Base-by-base conservation (phyloP, 1,140 invertebrate species). In the Trissolcus basalis region DNA sequence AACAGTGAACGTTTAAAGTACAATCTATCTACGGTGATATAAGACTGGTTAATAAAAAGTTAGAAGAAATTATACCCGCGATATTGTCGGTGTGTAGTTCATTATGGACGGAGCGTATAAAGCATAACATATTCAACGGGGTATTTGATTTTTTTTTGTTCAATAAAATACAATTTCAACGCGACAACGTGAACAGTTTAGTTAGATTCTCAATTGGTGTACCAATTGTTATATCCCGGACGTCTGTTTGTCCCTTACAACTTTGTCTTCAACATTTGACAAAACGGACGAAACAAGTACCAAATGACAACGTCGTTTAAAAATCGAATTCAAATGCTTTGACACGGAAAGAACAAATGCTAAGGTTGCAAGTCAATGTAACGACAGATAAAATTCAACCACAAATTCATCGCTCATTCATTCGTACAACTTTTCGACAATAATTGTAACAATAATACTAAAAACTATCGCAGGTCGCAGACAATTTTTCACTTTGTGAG, bases 121-220 rank as follows among this genome's bases (percentile, higher is more conserved):
- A 84, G 80, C 78, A 83, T 83, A 80, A 79, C 74, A 74, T 68
- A 77, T 78, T 80, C 61, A 72, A 79, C 77, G 65, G 73, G 59
- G 48, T 58, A 73, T 76, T 80, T 54, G 41, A 77, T 74, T n/a
- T 44, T 44, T 44, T 69, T n/a, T n/a, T n/a, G n/a, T 78, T 72
- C 64, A 73, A 82, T 82, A 81, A 78, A 82, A 82, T 82, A 82
- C 74, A 79, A 80, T 82, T 79, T 78, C 60, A 79, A 68, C 72
- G 68, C 68, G 58, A 74, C 75, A 81, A 81, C 80, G 69, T 79
- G 49, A 72, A 81, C 70, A 80, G 68, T 72, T 58, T 49, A 50
- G 43, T 60, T 72, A 63, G 48, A 50, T 36, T 69, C 68, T 54
- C 10, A 69, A 68, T 61, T 13, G 60, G 50, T 55, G 12, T 19